Conservation (phyloP, 2,888 invertebrate species). For the Itoplectis maculator region DNA sequence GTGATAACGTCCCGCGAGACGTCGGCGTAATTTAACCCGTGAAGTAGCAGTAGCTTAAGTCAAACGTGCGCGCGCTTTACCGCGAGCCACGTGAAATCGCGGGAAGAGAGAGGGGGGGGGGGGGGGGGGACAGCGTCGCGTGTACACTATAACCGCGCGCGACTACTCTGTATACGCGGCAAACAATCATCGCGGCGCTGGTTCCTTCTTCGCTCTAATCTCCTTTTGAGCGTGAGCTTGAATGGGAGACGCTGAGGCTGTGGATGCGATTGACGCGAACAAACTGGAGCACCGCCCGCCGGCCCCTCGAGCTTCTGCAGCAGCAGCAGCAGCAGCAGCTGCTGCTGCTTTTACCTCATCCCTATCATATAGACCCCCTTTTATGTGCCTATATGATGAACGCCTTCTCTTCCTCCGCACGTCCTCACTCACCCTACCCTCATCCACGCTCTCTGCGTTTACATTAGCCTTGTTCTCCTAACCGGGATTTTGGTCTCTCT, state of each 20-base stretch:
- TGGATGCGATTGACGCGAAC: conserved; percentile 67
- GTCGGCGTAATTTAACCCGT: conserved; percentile 1
- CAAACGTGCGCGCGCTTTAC: conserved; percentile 7
- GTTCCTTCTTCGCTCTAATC: conserved; percentile 65
- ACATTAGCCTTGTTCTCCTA: conserved; percentile 67
- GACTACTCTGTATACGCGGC: conserved; percentile 45
- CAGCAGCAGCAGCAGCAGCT: conserved; percentile 14
- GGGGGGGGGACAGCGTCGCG: neutral
- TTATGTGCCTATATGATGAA: conserved; percentile 53
- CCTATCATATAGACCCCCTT: conserved; percentile 23
- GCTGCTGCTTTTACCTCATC: conserved; percentile 17
- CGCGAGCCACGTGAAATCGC: neutral
- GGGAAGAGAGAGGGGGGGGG: no score
- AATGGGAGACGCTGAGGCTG: conserved; percentile 52
- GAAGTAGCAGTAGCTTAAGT: no score
- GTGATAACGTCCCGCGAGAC: conserved; percentile 25
- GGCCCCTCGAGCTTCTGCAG: conserved; percentile 31
- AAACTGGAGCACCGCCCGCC: conserved; percentile 62
- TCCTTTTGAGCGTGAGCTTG: conserved; percentile 65
- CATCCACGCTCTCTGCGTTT: conserved; percentile 47
- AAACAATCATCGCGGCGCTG: conserved; percentile 53
- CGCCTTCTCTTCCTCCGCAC: conserved; percentile 31
- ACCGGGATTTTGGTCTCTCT: conserved; percentile 56
- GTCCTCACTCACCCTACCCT: conserved; percentile 9
- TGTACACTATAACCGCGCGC: neutral